Percentiles rank a stretch among this genome's conserved stretches.
Evolutionary conservation across 1,140 invertebrate genomes (phyloP).

Genomic region (Mycetomoellerius zeteki): DNA sequence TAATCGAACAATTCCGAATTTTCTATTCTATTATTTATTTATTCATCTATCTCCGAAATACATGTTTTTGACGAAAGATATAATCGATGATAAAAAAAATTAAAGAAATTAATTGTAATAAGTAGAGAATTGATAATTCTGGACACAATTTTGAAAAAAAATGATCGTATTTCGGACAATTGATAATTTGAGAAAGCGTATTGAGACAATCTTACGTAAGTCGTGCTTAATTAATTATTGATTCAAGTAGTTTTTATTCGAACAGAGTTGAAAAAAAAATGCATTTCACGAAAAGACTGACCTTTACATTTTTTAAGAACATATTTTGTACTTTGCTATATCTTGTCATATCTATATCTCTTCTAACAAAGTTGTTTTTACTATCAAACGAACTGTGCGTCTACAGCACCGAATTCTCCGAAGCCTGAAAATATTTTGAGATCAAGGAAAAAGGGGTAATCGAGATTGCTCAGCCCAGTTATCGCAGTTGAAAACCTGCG

Average conservation of each 20-base stretch:
- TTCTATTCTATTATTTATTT: neutral
- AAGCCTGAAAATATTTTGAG: conserved; percentile 5
- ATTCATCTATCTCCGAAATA: neutral
- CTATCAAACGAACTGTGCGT: neutral
- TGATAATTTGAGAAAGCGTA: neutral
- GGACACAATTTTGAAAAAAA: neutral
- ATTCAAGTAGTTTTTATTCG: neutral
- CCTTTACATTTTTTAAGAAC: neutral
- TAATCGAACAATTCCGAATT: neutral
- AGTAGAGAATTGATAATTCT: neutral
- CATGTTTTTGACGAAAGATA: neutral
- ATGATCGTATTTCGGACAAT: neutral
- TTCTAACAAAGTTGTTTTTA: neutral
- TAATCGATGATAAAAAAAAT: neutral
- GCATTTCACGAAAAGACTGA: neutral
- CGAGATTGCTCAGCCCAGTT: neutral
- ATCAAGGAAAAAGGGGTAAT: neutral
- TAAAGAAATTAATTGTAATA: neutral
- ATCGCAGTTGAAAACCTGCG: neutral
- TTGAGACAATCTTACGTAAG: neutral
- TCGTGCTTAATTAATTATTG: neutral
- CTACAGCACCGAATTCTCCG: neutral
- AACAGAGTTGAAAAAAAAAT: neutral
- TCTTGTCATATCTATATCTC: neutral
- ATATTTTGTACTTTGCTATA: neutral